A percentile compares a stretch with the other conserved stretches of the same genome.
Conservation (phyloP, 2,113 vertebrate species). For the Telmatochromis sp. region DNA sequence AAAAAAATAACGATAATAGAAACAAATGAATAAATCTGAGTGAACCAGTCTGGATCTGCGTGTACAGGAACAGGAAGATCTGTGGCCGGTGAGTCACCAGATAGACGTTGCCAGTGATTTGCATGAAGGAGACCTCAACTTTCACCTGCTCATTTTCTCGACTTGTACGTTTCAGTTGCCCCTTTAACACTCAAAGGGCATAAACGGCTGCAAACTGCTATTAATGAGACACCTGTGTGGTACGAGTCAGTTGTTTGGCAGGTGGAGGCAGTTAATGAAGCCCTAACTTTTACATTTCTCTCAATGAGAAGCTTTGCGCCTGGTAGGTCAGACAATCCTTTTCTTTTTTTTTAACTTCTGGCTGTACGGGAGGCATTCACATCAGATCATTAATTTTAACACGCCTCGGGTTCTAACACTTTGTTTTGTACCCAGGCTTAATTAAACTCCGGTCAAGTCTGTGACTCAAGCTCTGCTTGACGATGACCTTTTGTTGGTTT, state of each 20-base stretch:
- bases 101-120: background rate
- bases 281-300: slow-evolving; percentile 9
- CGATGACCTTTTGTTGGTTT: background rate
- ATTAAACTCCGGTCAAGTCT: slow-evolving; percentile 35
- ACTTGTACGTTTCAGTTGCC: background rate
- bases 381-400: slow-evolving; percentile 43
- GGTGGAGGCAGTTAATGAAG: slow-evolving; percentile 44
- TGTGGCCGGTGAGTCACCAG: background rate
- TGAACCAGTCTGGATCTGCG: background rate
- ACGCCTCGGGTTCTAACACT: background rate
- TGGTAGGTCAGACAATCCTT: slow-evolving; percentile 22
- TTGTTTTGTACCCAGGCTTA: slow-evolving; percentile 12
- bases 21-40: background rate
- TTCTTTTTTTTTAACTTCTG: background rate
- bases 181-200: background rate
- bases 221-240: background rate
- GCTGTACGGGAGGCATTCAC: slow-evolving; percentile 10
- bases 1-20: background rate
- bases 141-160: slow-evolving; percentile 4
- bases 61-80: background rate
- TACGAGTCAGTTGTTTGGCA: slow-evolving; percentile 31
- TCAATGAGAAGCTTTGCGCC: background rate
- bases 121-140: background rate
- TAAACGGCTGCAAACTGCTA: slow-evolving; percentile 7
- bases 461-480: background rate